Evolutionary conservation across 1,140 invertebrate genomes (phyloP), one percentile per base, ranked within the genome.

Genomic region (Zaprionus gabonicus): DNA sequence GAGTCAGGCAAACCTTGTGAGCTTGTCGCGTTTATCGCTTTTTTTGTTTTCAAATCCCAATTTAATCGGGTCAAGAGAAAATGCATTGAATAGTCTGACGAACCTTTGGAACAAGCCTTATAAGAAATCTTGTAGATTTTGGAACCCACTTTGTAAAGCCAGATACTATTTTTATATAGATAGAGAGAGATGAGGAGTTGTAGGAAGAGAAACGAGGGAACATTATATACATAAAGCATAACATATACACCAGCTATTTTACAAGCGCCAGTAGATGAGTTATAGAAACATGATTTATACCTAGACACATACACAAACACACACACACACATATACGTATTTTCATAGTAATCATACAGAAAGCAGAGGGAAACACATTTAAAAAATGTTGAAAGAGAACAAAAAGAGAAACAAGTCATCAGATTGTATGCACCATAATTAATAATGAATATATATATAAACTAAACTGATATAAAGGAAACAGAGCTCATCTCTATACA

Each of bases 81-180:
- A 76, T 74, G 59, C 74, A 82, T 78, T 80, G 78, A 78, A 88
- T 78, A 87, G 84, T 87, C 84, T 87, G 84, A 87, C 67, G 63
- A 76, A 68, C 66, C 78, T 63, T 68, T 58, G 59, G 56, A 65
- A 65, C 2, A 64, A 71, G 73, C 73, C 74, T 76, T 79, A 79
- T 67, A 65, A 49, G 78, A 70, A 79, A 71, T 70, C 76, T 71
- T 82, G 80, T 82, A 73, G 62, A 68, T 68, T 88, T 87, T 87
- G 78, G 78, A 66, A 81, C 65, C 56, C 34, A 78, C 68, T 80
- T 80, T 69, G 59, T 27, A 20, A 69, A 53, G 70, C 59, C 74
- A 69, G 66, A 70, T 73, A 86, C 71, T 78, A 77, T 79, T 76
- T 86, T 57, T 58, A 59, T 71, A 73, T 53, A 77, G 25, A 82